These are phyloP conservation scores for Asbolus verrucosus DNA, from an alignment of 1,140 invertebrate genomes.

Conservation along the genomic window DNA sequence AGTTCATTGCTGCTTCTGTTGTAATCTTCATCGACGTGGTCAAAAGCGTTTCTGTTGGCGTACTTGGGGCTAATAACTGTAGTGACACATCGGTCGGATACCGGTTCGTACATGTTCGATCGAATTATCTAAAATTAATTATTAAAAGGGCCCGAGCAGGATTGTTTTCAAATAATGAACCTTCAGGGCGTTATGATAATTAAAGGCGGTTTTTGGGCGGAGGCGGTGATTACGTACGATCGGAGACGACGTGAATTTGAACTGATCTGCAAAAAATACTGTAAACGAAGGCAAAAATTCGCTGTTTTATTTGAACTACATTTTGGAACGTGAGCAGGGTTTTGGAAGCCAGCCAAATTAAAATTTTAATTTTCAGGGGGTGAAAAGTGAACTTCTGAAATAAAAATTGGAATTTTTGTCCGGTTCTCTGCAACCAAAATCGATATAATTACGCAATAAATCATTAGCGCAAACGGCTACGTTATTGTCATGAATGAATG, in stretches of 20 bases:
- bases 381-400: background rate
- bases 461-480: background rate
- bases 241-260: no score
- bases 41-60: slow-evolving; percentile 25
- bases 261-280: slow-evolving; percentile 11
- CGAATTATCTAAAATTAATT: slow-evolving; percentile 10
- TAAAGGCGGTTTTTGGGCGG: background rate
- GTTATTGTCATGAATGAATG: slow-evolving; percentile 2
- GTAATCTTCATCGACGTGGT: slow-evolving; percentile 2
- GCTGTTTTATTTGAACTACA: no score
- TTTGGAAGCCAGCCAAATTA: background rate
- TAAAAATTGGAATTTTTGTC: no score
- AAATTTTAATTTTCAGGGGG: background rate
- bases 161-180: background rate
- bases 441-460: slow-evolving; percentile 8
- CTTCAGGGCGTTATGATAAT: background rate
- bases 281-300: background rate
- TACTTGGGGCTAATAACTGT: slow-evolving; percentile 47
- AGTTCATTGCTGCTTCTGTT: slow-evolving; percentile 41
- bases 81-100: slow-evolving; percentile 49
- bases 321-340: no score
- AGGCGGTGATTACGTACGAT: no score
- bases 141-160: background rate
- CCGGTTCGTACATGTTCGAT: slow-evolving; percentile 55
- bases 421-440: no score